Evolutionary conservation across 2,797 vertebrate species (phyloP), one percentile per base, ranked within the genome.

Genomic region (Octomys mimax): DNA sequence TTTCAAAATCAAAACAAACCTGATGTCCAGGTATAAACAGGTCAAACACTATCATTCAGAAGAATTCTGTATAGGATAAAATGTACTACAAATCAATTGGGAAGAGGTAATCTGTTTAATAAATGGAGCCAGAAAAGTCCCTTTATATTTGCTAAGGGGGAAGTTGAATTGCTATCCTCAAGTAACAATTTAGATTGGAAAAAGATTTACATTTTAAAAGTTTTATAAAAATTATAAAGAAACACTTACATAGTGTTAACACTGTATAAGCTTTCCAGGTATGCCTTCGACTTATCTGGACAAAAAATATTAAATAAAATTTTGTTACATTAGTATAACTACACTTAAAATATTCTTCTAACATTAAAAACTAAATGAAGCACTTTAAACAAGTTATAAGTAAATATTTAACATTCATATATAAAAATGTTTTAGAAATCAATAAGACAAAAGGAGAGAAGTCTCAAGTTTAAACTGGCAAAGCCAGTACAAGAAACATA

Each of bases 321-420:
- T 39, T 28, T 54, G 18, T 77, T 49, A 64, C 28, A 68, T 49
- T 92, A 75, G 87, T 86, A 75, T n/a, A 79, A 31, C 3, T 52
- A 81, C 57, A 79, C 33, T 90, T 81, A 92, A 96, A 93, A 78
- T n/a, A 79, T 46, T 54, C 66, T 87, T 75, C 21, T 93, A 86
- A 70, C 33, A 46, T 75, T 88, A 68, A 93, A 95, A 93, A 57
- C 18, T 61, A 5, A 75, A 91, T 11, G 80, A 96, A 79, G 75
- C 86, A 86, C 52, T 80, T 92, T 64, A 90, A 95, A 79, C 14
- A 80, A 95, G 54, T 59, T 5, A 73, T 33, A 90, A 80, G 21
- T 75, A 89, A 66, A 61, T 87, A 11, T 9, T 95, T 80, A 84
- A 84, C 64, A 68, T 80, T 82, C n/a, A 54, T 54, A 73, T 62